Evolutionary conservation across 2,797 vertebrate genomes (phyloP), one percentile per base, ranked within the genome.

Genomic region (Argya squamiceps): DNA sequence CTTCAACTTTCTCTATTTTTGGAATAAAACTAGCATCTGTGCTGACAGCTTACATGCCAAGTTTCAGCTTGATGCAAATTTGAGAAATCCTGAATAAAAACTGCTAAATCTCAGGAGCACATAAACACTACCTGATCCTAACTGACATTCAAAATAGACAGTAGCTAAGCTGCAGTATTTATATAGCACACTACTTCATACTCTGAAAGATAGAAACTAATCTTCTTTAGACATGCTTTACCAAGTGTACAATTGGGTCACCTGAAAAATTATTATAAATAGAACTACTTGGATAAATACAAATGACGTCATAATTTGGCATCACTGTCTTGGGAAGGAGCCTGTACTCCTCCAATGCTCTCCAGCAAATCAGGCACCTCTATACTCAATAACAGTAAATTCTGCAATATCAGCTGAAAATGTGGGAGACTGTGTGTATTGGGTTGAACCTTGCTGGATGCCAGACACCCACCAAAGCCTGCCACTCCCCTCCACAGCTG

Each of bases 121-220:
- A 88, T 88, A 90, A 95, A 84, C 70, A 70, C 70, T 96, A 84
- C 85, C 77, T 95, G 68, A 95, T 94, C 82, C 88, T 95, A 93
- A 88, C 83, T 96, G 88, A 88, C 87, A 79, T 81, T 85, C 71
- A 84, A 71, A 74, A 67, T 50, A 95, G 81, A 85, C 34, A 60
- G 63, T 59, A 87, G 71, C 70, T 96, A 92, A 96, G 77, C 78
- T 89, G 70, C 68, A 75, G 56, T 80, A 91, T 86, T 94, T 92
- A 88, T 92, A 92, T 76, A 90, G 93, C 71, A 62, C 78, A 41
- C 34, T 50, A 68, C 91, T 87, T 94, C 88, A 94, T 55, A 88
- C 36, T 22, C 69, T 56, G 59, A 55, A 96, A 91, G 88, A 78
- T 1, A 41, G 83, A 91, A 84, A 91, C n/a, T 88, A 87, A 93